These are phyloP conservation scores for Tachina lurida DNA, from an alignment of 2,888 invertebrate species.

Conservation along the genomic window DNA sequence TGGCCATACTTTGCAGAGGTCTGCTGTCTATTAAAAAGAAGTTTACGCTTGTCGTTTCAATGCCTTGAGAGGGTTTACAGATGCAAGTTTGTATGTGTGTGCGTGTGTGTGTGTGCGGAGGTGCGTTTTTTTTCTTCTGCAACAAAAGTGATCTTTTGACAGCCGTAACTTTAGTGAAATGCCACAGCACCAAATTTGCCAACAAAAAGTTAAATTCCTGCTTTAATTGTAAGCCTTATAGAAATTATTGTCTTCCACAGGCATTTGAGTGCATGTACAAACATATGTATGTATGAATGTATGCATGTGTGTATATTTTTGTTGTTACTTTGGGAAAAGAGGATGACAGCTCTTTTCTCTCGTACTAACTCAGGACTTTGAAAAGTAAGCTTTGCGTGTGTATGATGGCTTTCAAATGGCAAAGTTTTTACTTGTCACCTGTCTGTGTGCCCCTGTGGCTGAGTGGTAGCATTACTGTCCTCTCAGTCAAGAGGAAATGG, in stretches of 20 bases:
- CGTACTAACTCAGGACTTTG: too few species aligned
- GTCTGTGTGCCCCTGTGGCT: too few species aligned
- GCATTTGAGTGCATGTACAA: neutral
- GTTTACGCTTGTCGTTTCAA: constrained; percentile 37
- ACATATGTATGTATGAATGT: too few species aligned
- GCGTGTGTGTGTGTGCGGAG: neutral
- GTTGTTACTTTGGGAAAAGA: too few species aligned
- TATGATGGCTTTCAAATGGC: too few species aligned
- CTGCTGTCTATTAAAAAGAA: constrained; percentile 50
- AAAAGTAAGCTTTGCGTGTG: too few species aligned
- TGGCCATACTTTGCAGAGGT: constrained; percentile 38
- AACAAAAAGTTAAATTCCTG: constrained; percentile 21
- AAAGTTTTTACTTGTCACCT: too few species aligned
- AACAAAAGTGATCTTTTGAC: constrained; percentile 60
- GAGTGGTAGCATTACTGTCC: too few species aligned
- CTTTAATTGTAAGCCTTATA: constrained; percentile 40
- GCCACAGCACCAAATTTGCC: constrained; percentile 1
- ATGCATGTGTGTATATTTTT: too few species aligned
- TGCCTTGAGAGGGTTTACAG: neutral
- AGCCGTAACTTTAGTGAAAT: constrained; percentile 55
- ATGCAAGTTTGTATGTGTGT: neutral
- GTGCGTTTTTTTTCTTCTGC: neutral
- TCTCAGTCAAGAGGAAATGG: too few species aligned
- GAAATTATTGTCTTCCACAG: constrained; percentile 5
- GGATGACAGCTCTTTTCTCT: too few species aligned